These are phyloP conservation scores for Panthera tigris DNA, from an alignment of 2,113 vertebrate species.

Conservation along the genomic window DNA sequence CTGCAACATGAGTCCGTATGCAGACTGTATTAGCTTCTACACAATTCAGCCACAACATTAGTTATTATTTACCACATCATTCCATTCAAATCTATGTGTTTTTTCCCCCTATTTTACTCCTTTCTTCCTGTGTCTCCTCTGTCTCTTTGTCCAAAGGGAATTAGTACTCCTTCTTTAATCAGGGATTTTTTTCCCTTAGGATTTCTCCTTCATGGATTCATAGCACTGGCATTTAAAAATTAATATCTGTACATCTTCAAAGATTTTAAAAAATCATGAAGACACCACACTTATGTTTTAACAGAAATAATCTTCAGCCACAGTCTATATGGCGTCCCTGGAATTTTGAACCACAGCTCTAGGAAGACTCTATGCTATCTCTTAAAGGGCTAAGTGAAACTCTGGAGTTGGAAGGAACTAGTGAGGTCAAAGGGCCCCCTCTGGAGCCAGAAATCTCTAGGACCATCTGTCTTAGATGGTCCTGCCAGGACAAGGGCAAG, in stretches of 20 bases:
- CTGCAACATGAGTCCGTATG: background rate
- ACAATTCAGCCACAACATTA: background rate
- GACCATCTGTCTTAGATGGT: background rate
- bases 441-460: background rate
- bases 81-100: background rate
- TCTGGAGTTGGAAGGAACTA: background rate
- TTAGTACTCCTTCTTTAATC: background rate
- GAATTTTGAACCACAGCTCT: background rate
- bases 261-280: conserved; percentile 36
- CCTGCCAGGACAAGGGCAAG: background rate
- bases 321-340: background rate
- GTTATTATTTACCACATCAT: background rate
- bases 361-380: background rate
- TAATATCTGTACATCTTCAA: conserved; percentile 41
- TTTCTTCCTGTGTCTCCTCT: background rate
- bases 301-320: conserved; percentile 13
- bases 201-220: background rate
- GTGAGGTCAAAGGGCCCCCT: background rate
- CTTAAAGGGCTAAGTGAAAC: background rate
- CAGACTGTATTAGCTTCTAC: background rate
- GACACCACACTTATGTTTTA: conserved; percentile 33
- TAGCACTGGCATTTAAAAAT: conserved; percentile 39
- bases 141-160: background rate
- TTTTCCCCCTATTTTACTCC: background rate
- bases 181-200: background rate